Conservation (phyloP, 92 coral and sea anemone genomes). For the Parazoanthus atlanticus region DNA sequence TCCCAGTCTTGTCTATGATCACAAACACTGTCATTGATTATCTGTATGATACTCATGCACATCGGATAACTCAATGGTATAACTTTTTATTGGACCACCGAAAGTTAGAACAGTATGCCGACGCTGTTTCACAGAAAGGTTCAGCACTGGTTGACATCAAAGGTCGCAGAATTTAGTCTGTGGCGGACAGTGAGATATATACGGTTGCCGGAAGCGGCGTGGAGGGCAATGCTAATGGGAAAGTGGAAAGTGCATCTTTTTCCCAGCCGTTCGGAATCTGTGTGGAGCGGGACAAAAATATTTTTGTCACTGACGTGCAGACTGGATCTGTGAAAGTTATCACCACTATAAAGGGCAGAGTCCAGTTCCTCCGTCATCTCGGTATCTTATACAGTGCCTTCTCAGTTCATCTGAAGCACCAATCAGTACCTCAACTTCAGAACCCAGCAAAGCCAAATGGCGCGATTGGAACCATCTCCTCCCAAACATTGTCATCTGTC, state of each 20-base stretch:
- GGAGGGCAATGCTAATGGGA: conserved; percentile 40
- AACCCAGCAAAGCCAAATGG: conserved; percentile 17
- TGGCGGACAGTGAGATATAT: neutral
- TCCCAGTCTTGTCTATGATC: neutral
- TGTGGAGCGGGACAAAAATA: conserved; percentile 32
- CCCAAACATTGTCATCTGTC: conserved; percentile 29
- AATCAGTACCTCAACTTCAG: conserved; percentile 19
- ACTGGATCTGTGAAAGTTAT: conserved; percentile 40
- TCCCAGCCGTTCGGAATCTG: conserved; percentile 44
- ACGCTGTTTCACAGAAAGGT: conserved; percentile 16
- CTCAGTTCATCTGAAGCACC: conserved; percentile 41
- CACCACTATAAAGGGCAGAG: conserved; percentile 28
- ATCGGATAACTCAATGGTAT: conserved; percentile 9
- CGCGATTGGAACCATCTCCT: conserved; percentile 13
- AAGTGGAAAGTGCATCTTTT: conserved; percentile 33
- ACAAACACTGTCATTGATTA: conserved; percentile 14
- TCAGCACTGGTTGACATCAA: neutral
- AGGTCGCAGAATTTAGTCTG: neutral
- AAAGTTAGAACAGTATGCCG: conserved; percentile 13
- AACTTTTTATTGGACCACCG: conserved; percentile 10
- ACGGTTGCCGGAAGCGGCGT: neutral
- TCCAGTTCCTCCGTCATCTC: neutral
- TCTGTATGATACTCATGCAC: conserved; percentile 19
- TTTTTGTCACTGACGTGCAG: conserved; percentile 49
- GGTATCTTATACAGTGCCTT: conserved; percentile 7